Evolutionary conservation across 2,888 invertebrate species (phyloP), one percentile per base, ranked within the genome.

Genomic region (Spisula solida): DNA sequence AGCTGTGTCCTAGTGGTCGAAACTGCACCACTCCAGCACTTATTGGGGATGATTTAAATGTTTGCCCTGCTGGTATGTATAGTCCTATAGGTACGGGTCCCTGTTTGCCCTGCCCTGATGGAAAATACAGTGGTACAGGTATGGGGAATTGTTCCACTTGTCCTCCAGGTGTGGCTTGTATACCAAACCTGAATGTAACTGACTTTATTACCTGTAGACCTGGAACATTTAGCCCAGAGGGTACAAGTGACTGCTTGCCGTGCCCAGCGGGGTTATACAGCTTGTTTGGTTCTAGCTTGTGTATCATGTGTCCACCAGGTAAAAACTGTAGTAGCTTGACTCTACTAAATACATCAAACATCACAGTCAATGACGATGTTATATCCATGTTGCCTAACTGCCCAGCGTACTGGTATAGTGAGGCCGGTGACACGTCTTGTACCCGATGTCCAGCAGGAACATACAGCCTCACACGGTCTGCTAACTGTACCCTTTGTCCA

Each of bases 401-500:
- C 90, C 66, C 87, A 29, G 78, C 86, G 20, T 93, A 93, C 18
- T 87, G 78, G 81, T 94, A 86, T 87, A 94, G 94, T 80, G 41
- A 78, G 0, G 86, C 85, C 16, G 94, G 93, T n/a, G 88, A 85
- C 66, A 29, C 60, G 1, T 31, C 66, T 34, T 93, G 93, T 82
- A 55, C 81, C 14, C 51, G 55, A 14, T 95, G 95, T 89, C 81
- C 92, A n/a, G 92, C 85, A 34, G 95, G 82, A 0, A 70, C 66
- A 6, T 88, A 90, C 75, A 90, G 90, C 80, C 16, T 70, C 0
- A 66, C 87, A 41, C 88, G 91, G 12, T 87, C 92, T 60, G 82
- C 48, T 34, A 82, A 81, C 66, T 96, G 96, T 89, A 93, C 93
- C 0, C 47, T 83, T 4, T 96, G 96, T 90, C 93, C 94, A 25